phyloP scores from a whole-genome alignment of 2,888 invertebrate genomes.

The Helleia helle region DNA sequence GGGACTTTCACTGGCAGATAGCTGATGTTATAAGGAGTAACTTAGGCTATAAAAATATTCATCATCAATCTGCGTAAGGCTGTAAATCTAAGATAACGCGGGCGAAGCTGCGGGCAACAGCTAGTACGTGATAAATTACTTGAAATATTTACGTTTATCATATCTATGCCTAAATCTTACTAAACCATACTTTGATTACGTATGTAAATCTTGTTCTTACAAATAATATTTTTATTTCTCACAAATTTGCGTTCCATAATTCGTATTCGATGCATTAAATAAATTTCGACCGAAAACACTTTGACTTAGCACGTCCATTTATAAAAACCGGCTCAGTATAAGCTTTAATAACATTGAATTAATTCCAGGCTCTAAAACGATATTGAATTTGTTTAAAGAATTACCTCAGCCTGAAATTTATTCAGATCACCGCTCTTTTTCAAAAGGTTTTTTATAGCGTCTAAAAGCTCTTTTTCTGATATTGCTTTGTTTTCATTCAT shows the following conservation, averaged over 20 bases:
- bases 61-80: too few species aligned
- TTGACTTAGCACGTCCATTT: constrained; percentile 9
- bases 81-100: too few species aligned
- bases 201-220: too few species aligned
- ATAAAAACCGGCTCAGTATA: constrained; percentile 1
- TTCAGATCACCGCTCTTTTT: constrained; percentile 52
- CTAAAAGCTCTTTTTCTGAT: constrained; percentile 51
- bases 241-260: too few species aligned
- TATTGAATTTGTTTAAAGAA: constrained; percentile 14
- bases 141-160: too few species aligned
- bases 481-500: constrained; percentile 45
- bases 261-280: neutral
- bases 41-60: too few species aligned
- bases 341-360: constrained; percentile 15
- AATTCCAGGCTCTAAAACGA: constrained; percentile 13
- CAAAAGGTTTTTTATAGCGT: constrained; percentile 53
- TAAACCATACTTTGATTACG: too few species aligned
- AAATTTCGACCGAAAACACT: neutral
- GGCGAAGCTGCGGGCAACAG: too few species aligned
- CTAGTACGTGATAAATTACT: neutral
- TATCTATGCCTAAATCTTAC: too few species aligned
- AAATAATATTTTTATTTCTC: too few species aligned
- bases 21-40: too few species aligned
- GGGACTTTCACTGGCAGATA: too few species aligned
- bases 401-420: constrained; percentile 60